Conservation (phyloP, 2,113 vertebrate genomes). For the Ceyx melanurus region DNA sequence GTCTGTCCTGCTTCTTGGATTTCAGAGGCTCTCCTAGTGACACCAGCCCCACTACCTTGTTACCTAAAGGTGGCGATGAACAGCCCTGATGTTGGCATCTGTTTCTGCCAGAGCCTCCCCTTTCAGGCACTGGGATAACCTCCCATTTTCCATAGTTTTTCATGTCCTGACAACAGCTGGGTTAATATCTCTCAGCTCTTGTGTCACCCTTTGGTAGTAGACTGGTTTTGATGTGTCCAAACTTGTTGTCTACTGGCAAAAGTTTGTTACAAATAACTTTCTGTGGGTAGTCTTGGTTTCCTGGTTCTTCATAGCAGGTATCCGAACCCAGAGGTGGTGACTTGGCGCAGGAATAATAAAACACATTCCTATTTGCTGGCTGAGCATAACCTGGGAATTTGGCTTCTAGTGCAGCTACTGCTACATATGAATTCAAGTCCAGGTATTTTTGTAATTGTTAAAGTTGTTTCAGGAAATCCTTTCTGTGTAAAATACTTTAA, state of each 20-base stretch:
- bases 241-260: neutral
- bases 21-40: neutral
- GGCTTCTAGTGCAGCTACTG: neutral
- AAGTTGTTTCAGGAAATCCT: neutral
- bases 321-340: neutral
- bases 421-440: neutral
- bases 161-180: neutral
- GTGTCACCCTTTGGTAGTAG: neutral
- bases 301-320: neutral
- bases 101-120: too few species aligned
- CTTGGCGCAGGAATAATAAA: neutral
- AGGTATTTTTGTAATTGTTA: neutral
- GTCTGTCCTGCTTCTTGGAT: neutral
- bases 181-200: neutral
- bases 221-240: neutral
- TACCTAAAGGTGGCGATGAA: neutral
- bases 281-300: neutral
- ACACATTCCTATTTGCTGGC: accelerated
- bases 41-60: neutral
- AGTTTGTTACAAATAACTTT: neutral
- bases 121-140: neutral
- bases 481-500: neutral
- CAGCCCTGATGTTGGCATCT: neutral
- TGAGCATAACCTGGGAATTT: neutral
- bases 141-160: neutral